Base-by-base conservation (phyloP, 2,113 vertebrate species). In the Melanotaenia duboulayi region DNA sequence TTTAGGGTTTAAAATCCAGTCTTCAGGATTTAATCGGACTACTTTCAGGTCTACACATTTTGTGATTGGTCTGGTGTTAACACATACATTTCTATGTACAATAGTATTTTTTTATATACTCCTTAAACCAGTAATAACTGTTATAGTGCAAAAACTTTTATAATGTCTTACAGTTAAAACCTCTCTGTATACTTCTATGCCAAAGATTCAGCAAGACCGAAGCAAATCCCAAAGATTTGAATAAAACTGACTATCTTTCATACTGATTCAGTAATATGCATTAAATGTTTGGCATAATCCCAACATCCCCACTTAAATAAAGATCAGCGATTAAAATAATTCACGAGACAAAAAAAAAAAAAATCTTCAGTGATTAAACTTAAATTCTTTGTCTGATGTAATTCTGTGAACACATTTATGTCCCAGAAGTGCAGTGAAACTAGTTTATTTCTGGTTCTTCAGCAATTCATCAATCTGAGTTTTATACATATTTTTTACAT, bases 401-500 rank as follows among this genome's bases (percentile, higher is more conserved):
- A 54, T 52, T 66, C 61, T 83, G 65, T 84, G 71, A 86, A 86
- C 74, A 72, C 32, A 68, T 67, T 63, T 17, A 12, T 23, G 11
- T 63, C 46, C 60, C 58, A 71, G 48, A 79, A 32, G 14, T 23
- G 49, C 20, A 6, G 39, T 9, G 14, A 25, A 48, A 62, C 28
- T 17, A 13, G 49, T 86, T 84, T 83, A 93, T 91, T 95, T 94
- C 85, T 94, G 92, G 76, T 94, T 94, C 86, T 95, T 91, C 71
- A 99, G 85, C 78, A 99, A 95, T 90, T 99, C 98, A 71, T 99
- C 98, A 73, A 99, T 99, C 83, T 99, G 98, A 59, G 93, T 95
- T 93, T 99, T 99, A 82, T 98, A 99, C 98, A 99, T 98, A 86
- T 96, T 98, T 91, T 99, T 99, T 54, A 99, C 97, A 89, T 99